Evolutionary conservation across 2,797 vertebrate genomes (phyloP), one percentile per base, ranked within the genome.

Genomic region (Babyrousa celebensis): DNA sequence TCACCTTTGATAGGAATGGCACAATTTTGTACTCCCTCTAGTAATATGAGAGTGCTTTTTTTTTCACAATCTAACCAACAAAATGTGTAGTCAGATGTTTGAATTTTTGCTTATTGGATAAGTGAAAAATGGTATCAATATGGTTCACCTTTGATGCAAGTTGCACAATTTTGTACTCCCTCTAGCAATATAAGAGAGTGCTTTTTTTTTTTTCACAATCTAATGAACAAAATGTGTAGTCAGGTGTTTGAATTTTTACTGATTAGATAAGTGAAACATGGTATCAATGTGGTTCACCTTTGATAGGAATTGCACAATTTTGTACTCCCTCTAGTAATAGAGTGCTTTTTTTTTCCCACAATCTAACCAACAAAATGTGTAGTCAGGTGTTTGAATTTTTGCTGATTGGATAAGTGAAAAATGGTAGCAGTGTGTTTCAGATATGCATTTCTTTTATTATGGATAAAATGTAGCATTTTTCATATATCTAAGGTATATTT

Each of bases 101-200:
- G 29, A 85, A 92, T 60, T 71, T 80, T 91, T 95, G 79, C 17
- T n/a, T 23, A 89, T 63, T 71, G 77, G 25, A 6, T 84, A 68
- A 74, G 7, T 79, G 23, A 87, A 52, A 91, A 84, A 80, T 85
- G 3, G 4, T 15, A 6, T 72, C n/a, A 65, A 0, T 75, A 29
- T 36, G 36, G 36, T 36, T 36, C 36, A 36, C 36, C 36, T 36
- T 36, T 36, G 36, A 36, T 36, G 36, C 36, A 36, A 36, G 4
- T 36, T 36, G 36, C 36, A 36, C 36, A 36, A 36, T 36, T 36
- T 36, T 4, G 36, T 36, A 36, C 36, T 36, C 36, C 36, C 36
- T 36, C 36, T 36, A 36, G 36, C 36, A 36, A 36, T 36, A 36
- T 3, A 36, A 36, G 36, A 36, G 36, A 36, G 36, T 36, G 36